A percentile compares a stretch with the other conserved stretches of the same genome.
Evolutionary conservation across 2,797 vertebrate genomes (phyloP).

Genomic region (Alosa sapidissima): DNA sequence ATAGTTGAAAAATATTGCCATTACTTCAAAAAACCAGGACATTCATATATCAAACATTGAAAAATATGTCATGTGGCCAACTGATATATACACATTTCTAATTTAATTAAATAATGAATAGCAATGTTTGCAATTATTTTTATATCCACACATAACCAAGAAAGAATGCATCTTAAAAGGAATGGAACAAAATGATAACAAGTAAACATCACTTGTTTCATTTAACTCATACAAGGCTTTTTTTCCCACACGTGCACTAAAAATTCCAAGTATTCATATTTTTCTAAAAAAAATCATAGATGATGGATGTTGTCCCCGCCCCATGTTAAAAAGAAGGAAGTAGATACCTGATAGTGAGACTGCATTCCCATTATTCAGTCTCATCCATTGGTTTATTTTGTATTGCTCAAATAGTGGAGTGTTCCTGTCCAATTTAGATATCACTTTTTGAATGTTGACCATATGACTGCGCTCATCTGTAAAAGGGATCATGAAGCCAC

Average conservation of each 20-base stretch:
- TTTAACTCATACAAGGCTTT: conserved; percentile 54
- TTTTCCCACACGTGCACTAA: conserved; percentile 70
- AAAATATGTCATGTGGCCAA: conserved; percentile 67
- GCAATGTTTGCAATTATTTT: conserved; percentile 45
- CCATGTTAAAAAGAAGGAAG: conserved; percentile 46
- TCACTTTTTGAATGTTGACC: conserved; percentile 7
- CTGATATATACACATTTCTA: conserved; percentile 32
- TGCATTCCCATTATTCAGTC: conserved; percentile 52
- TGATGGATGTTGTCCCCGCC: conserved; percentile 50
- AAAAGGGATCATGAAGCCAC: background rate
- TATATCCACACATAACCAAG: conserved; percentile 65
- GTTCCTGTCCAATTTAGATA: conserved; percentile 31
- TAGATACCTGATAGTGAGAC: conserved; percentile 76
- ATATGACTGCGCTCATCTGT: background rate
- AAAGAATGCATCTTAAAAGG: conserved; percentile 65
- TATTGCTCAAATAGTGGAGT: conserved; percentile 73
- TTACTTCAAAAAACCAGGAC: conserved; percentile 62
- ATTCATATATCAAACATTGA: conserved; percentile 63
- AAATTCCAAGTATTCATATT: conserved; percentile 55
- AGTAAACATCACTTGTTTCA: conserved; percentile 40
- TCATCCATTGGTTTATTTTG: conserved; percentile 53
- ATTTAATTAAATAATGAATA: conserved; percentile 50
- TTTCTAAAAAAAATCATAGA: conserved; percentile 53
- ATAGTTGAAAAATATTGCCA: conserved; percentile 76
- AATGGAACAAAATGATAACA: conserved; percentile 44